Evolutionary conservation across 2,797 vertebrate species (phyloP), one percentile per base, ranked within the genome.

Genomic region (Microctenopoma steveboyesi): DNA sequence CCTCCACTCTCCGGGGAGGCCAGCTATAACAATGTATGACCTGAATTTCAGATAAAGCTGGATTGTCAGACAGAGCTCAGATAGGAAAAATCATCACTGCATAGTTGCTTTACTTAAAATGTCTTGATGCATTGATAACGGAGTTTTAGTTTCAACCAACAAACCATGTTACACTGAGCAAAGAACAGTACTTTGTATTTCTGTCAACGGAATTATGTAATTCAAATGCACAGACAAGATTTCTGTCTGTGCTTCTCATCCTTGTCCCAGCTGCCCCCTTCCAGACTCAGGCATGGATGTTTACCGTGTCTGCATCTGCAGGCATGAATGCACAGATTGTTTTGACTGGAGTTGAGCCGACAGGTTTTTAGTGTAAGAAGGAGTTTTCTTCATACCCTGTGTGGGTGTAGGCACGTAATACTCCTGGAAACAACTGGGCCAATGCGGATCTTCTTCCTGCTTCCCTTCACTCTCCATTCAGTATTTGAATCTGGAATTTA

Each of bases 21-120:
- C 11, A 69, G 70, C 78, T 72, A 63, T 73, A 85, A 91, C 88
- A 92, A 90, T 87, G 83, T 91, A 69, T 92, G 91, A 92, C 88
- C 89, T 91, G 82, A 76, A 86, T 91, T 85, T 86, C 11, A 78
- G 66, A 83, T 86, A 81, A 86, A 83, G 83, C 84, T 72, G 63
- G 28, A 64, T 72, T 74, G 53, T 64, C 81, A 75, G 77, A 78
- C 71, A 68, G 47, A 46, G 43, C 43, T n/a, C 16, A n/a, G 45
- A 18, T n/a, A 4, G 27, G 64, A 66, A 79, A 22, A 35, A 50
- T 55, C 49, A 43, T 64, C 22, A 46, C 60, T 35, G 16, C 64
- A 22, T 52, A 35, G 51, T 55, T 76, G 18, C 42, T 58, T 46
- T 57, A 39, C 12, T 33, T n/a, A 18, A 62, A 56, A 35, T 57